Conservation (phyloP, 2,797 vertebrate genomes). For the Gymnodraco acuticeps region DNA sequence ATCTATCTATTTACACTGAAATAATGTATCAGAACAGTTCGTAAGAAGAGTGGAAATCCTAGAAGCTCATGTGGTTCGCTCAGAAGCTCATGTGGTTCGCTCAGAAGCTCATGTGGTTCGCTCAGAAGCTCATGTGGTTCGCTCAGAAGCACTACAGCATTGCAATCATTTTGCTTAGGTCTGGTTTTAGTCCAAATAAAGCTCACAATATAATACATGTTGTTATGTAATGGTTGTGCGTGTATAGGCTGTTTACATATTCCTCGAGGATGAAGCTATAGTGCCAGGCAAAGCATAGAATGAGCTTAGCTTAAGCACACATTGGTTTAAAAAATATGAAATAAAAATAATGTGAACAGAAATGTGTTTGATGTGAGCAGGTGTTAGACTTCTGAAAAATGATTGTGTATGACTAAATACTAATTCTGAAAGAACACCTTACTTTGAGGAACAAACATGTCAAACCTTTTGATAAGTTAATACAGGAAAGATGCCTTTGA, state of each 20-base stretch:
- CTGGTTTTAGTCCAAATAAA: neutral
- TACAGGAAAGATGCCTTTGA: neutral
- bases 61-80: neutral
- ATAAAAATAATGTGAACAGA: neutral
- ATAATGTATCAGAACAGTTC: neutral
- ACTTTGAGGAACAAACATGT: neutral
- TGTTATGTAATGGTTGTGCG: neutral
- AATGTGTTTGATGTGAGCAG: neutral
- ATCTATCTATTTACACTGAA: no score
- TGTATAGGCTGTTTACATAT: neutral
- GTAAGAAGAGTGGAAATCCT: neutral
- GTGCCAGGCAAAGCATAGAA: neutral
- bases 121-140: neutral
- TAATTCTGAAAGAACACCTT: neutral
- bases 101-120: no score
- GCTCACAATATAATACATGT: neutral
- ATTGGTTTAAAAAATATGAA: neutral
- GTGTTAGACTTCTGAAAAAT: neutral
- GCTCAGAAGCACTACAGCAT: neutral
- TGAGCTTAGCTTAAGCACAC: neutral
- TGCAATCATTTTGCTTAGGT: neutral
- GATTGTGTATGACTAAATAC: no score
- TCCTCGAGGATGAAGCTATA: neutral
- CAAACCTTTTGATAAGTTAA: neutral
- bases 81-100: neutral